Evolutionary conservation across 2,113 vertebrate genomes (phyloP), one percentile per base, ranked within the genome.

Genomic region (Micronycteris hirsuta): DNA sequence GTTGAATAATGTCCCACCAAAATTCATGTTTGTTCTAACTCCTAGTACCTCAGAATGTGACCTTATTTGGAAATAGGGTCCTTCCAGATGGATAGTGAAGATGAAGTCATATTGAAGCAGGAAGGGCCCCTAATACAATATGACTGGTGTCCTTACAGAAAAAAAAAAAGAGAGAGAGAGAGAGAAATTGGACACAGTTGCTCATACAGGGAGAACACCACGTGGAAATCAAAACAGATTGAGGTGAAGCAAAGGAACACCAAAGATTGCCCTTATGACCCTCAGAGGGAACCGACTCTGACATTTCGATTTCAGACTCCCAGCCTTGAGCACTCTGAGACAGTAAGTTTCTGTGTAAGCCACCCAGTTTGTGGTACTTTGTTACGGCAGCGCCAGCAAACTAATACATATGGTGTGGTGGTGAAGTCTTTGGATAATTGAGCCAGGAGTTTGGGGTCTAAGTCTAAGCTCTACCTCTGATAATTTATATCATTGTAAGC

Each of bases 41-140:
- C 28, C 14, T 5, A 61, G 15, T 19, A 43, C 13, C 58, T 84
- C 36, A 49, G 28, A 84, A 54, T 13, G 36, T 71, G 52, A 88
- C 19, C n/a, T 88, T 41, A 73, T 94, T 73, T 94, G 14, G 74
- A 58, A 78, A 70, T 70, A 58, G 16, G 43, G 16, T 86, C 73
- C 43, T 80, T 52, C 17, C 4, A 45, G 71, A 70, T 15, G 28
- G 80, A 49, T 45, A 63, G 36, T 45, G 70, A 54, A 47, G 31
- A 56, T 33, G 14, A 81, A 49, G 36, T 63, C 24, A 52, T 63
- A 70, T 54, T 15, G 2, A 33, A 87, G 26, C 14, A n/a, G 20
- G 58, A 4, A 36, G 41, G 2, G 26, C 20, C n/a, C 33, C 15
- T 28, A 22, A 38, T 41, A 22, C 20, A 61, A 13, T 61, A 22